Base-by-base conservation (phyloP, 2,113 vertebrate species). In the Terrapene triunguis region DNA sequence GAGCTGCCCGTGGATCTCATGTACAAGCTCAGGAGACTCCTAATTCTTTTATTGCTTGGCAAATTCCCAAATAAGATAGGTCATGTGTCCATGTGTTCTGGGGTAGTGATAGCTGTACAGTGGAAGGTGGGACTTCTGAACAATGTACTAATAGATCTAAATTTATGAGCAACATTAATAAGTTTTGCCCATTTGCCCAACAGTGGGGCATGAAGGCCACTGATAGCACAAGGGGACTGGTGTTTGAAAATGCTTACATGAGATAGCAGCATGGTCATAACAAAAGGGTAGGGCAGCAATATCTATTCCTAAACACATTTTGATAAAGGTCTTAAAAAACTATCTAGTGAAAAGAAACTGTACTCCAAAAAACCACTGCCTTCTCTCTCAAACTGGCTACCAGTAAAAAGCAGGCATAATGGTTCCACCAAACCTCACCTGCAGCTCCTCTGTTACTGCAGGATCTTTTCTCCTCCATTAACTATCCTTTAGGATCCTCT, bases 221-320 rank as follows among this genome's bases (percentile, higher is more conserved):
- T 53, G 12, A 42, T 32, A 48, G 44, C 17, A 55, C 54, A 48
- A 74, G 0, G 9, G n/a, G 27, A 16, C 3, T 14, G 0, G 0
- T 17, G 87, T 38, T 1, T n/a, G 11, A 44, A 48, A 53, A 11
- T 29, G 82, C 62, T 25, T 80, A 74, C 80, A 16, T 54, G 17
- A 79, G 72, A 51, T n/a, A 6, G 19, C 0, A 1, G 35, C 48
- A 5, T 47, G 1, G 29, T 95, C 29, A n/a, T 8, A 84, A 82
- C 2, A 4, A 86, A 90, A 90, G 65, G 54, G 2, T 2, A 65
- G 69, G 29, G 7, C 42, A 38, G 5, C 35, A 6, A 4, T 80
- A 44, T 72, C 62, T 1, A 1, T 48, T 65, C 42, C 29, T 55
- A 72, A 88, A 42, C 85, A 50, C 4, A n/a, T 1, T 32, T 90